Base-by-base conservation (phyloP, 2,888 invertebrate species). In the Lypha dubia region DNA sequence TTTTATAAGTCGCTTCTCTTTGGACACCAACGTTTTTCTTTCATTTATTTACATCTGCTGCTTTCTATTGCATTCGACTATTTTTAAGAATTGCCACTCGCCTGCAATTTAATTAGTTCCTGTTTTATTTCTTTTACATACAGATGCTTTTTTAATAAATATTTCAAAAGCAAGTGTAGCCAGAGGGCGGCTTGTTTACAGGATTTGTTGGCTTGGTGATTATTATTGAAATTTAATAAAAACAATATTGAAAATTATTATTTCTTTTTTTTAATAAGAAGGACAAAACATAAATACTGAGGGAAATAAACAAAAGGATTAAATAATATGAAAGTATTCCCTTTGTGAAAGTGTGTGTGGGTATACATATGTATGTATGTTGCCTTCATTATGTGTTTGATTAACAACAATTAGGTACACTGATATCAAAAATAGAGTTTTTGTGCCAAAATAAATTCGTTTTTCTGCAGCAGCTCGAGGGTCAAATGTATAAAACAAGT, bases 41-140 rank as follows among this genome's bases (percentile, higher is more conserved):
- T n/a, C n/a, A n/a, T n/a, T n/a, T n/a, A 28, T 5, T 4, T 28
- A 28, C 28, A 28, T 56, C 28, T 24, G 20, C 3, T 24, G 15
- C 17, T 28, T 32, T 24, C 56, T 32, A 3, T 20, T 11, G 22
- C 38, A 24, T 60, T 35, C 38, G 7, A 13, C 35, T 51, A 4
- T 20, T 60, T 77, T 60, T 13, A 62, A 58, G 17, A 70, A 81
- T 75, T 81, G 35, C 62, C 68, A 81, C 75, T 56, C 74, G 60
- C 53, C 75, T 81, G 49, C 41, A 44, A 62, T 68, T 75, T 63
- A 75, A 75, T 81, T 81, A 75, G 81, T 81, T 81, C 68, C 81
- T 75, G 75, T 62, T 75, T 53, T 41, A 51, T 75, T 65, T 60
- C 7, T 56, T 1, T n/a, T 20, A 53, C 49, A 67, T 28, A 71